Evolutionary conservation across 2,113 vertebrate species (phyloP).

Genomic region (Delphinapterus leucas): DNA sequence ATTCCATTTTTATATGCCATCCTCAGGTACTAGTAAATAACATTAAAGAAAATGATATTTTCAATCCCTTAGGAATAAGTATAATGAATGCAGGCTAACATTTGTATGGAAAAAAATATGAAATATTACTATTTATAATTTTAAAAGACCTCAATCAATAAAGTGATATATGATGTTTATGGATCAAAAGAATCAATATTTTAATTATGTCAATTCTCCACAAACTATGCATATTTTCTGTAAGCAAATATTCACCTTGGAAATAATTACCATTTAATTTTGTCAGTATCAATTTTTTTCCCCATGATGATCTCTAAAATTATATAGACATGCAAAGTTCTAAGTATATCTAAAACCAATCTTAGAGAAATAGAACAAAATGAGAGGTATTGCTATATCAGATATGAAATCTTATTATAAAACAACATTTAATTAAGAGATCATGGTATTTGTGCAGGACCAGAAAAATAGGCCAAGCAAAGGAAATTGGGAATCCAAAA

Average conservation of each 20-base stretch:
- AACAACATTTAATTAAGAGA: background rate
- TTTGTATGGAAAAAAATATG: background rate
- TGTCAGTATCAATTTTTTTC: background rate
- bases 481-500: background rate
- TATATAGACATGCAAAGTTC: background rate
- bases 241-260: background rate
- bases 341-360: background rate
- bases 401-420: background rate
- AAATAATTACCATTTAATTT: background rate
- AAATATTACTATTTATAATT: background rate
- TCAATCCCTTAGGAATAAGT: background rate
- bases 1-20: background rate
- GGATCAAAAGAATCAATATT: background rate
- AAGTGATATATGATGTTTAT: background rate
- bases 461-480: background rate
- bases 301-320: background rate
- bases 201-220: background rate
- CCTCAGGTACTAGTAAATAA: background rate
- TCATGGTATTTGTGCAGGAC: background rate
- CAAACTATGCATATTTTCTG: background rate
- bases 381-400: background rate
- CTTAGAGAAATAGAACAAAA: background rate
- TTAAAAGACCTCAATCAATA: background rate
- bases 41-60: background rate
- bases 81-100: background rate